These are phyloP conservation scores for Phallusia fumigata DNA, from an alignment of 23 tunicate species.

Conservation along the genomic window DNA sequence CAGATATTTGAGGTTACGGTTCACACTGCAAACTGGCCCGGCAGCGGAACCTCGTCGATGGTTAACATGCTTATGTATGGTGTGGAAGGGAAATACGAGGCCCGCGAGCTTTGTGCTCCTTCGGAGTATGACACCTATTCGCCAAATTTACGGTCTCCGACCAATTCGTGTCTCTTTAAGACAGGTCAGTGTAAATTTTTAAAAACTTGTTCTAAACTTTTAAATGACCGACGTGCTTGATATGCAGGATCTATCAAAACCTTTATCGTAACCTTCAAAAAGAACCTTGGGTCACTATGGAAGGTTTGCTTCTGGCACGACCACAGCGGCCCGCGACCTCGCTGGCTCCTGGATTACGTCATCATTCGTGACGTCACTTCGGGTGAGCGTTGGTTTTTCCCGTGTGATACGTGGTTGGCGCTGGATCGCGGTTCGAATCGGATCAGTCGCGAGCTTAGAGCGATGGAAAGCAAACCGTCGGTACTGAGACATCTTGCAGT, in stretches of 20 bases:
- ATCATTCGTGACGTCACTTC: conserved; percentile 68
- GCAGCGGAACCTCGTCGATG: conserved; percentile 82
- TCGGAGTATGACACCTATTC: background rate
- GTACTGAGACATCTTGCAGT: conserved; percentile 39
- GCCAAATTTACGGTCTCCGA: background rate
- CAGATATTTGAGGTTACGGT: conserved; percentile 67
- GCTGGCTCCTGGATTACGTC: conserved; percentile 80
- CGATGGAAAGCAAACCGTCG: conserved; percentile 41
- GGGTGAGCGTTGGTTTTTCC: conserved; percentile 55
- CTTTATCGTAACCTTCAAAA: conserved; percentile 62
- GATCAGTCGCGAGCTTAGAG: conserved; percentile 28
- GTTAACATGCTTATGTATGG: conserved; percentile 47
- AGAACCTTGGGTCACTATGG: conserved; percentile 53
- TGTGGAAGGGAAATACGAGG: conserved; percentile 75
- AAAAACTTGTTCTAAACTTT: background rate
- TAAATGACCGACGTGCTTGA: background rate
- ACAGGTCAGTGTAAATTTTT: conserved; percentile 22
- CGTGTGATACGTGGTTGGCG: conserved; percentile 71
- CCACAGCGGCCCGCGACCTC: conserved; percentile 52
- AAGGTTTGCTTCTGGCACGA: conserved; percentile 63
- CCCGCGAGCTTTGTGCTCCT: conserved; percentile 70
- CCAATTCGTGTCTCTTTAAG: conserved; percentile 31
- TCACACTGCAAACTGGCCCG: conserved; percentile 89
- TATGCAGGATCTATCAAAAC: conserved; percentile 67
- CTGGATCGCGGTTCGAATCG: conserved; percentile 34